Evolutionary conservation across 2,888 invertebrate species (phyloP).

Genomic region (Melinaea menophilus): DNA sequence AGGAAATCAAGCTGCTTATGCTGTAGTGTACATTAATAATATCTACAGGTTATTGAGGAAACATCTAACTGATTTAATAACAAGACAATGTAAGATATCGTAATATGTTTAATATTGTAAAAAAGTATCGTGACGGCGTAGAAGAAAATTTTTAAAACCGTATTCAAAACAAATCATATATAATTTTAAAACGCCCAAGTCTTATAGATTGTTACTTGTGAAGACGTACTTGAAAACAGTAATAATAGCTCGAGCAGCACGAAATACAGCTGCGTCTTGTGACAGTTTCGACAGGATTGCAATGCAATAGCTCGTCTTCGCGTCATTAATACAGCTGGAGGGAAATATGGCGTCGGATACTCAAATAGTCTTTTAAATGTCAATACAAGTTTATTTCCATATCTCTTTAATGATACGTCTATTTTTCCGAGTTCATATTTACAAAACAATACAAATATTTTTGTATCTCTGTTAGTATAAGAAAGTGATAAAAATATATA

Average conservation of each 20-base stretch:
- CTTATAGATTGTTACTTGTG: constrained; percentile 9
- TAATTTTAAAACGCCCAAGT: constrained; percentile 4
- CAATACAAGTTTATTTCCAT: constrained; percentile 4
- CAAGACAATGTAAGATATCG: background rate
- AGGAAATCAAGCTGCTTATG: constrained; percentile 1
- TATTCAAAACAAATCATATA: background rate
- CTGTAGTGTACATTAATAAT: background rate
- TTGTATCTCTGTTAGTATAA: too few relatives aligned
- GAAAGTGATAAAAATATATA: too few relatives aligned
- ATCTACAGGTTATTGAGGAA: background rate
- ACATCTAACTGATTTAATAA: background rate
- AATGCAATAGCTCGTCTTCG: constrained; percentile 28
- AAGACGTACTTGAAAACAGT: constrained; percentile 15
- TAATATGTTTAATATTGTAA: too few relatives aligned
- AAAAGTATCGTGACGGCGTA: too few relatives aligned
- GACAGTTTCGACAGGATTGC: constrained; percentile 18
- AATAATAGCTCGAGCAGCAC: constrained; percentile 16
- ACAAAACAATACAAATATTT: constrained; percentile 4
- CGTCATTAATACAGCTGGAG: constrained; percentile 24
- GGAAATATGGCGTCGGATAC: constrained; percentile 23
- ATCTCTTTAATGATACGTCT: background rate
- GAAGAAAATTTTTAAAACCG: too few relatives aligned
- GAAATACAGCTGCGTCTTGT: constrained; percentile 27
- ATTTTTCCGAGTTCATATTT: background rate
- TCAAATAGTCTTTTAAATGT: constrained; percentile 12